Conservation (phyloP, 2,113 vertebrate species). For the Myxocyprinus asiaticus region DNA sequence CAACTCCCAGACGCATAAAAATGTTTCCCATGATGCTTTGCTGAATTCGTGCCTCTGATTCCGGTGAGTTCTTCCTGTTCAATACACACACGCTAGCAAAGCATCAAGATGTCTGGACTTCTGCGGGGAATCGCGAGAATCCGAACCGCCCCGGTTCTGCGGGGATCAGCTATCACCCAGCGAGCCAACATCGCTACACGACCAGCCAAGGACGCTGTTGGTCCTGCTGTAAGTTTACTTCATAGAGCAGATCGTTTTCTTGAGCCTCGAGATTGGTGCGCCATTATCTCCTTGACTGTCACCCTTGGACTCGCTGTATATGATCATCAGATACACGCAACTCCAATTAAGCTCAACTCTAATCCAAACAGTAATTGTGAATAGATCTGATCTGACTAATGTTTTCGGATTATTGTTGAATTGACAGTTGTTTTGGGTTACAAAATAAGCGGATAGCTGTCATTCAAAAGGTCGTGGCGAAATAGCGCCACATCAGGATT, state of each 20-base stretch:
- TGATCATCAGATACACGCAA: background rate
- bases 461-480: background rate
- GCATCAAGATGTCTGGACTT: slow-evolving; percentile 55
- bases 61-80: background rate
- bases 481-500: too few relatives aligned
- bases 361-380: background rate
- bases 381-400: background rate
- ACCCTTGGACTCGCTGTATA: background rate
- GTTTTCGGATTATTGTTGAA: background rate
- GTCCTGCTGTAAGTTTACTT: slow-evolving; percentile 51
- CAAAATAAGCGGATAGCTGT: background rate
- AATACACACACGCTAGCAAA: background rate
- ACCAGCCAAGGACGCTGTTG: slow-evolving; percentile 46
- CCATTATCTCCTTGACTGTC: background rate
- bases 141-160: slow-evolving; percentile 44
- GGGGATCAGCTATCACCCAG: slow-evolving; percentile 41
- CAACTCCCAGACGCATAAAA: slow-evolving; percentile 24
- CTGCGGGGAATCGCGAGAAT: slow-evolving; percentile 49
- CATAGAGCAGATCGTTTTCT: too few relatives aligned
- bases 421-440: background rate
- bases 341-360: background rate
- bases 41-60: background rate
- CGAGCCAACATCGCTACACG: slow-evolving; percentile 45
- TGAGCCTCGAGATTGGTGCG: background rate
- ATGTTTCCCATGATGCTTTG: slow-evolving; percentile 40